Conservation (phyloP, 2,888 invertebrate genomes). For the Rhamnusium bicolor region DNA sequence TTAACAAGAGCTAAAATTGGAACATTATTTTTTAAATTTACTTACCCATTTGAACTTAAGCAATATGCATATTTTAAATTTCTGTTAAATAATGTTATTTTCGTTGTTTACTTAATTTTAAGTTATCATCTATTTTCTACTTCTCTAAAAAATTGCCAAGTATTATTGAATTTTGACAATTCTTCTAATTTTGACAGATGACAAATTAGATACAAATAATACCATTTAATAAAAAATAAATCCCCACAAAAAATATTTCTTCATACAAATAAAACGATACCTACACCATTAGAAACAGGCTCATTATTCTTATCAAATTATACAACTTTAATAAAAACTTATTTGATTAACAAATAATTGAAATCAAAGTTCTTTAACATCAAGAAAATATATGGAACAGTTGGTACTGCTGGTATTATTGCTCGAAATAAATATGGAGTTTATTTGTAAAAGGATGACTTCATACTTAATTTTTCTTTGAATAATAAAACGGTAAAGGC, state of each 20-base stretch:
- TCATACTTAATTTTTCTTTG: conserved; percentile 55
- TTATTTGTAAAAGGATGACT: conserved; percentile 58
- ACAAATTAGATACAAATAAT: conserved; percentile 14
- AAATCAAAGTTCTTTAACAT: neutral
- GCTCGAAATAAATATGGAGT: conserved; percentile 57
- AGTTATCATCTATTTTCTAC: conserved; percentile 23
- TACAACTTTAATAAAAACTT: neutral
- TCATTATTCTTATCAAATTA: no score
- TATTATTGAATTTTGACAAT: conserved; percentile 39
- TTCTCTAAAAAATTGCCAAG: conserved; percentile 33
- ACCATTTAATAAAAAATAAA: conserved; percentile 5
- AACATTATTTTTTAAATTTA: neutral
- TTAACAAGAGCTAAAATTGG: neutral
- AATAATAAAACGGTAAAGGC: conserved; percentile 37
- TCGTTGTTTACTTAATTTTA: conserved; percentile 35
- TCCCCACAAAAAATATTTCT: neutral
- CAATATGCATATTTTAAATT: conserved; percentile 30
- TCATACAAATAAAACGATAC: neutral
- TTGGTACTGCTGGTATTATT: conserved; percentile 27
- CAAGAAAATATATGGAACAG: neutral
- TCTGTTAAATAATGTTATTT: conserved; percentile 10
- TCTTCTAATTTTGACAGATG: conserved; percentile 23
- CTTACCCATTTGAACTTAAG: conserved; percentile 44
- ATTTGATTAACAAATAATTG: neutral
- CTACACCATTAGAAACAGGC: neutral